Base-by-base conservation (phyloP, 2,113 vertebrate genomes). In the Cottus gobio region DNA sequence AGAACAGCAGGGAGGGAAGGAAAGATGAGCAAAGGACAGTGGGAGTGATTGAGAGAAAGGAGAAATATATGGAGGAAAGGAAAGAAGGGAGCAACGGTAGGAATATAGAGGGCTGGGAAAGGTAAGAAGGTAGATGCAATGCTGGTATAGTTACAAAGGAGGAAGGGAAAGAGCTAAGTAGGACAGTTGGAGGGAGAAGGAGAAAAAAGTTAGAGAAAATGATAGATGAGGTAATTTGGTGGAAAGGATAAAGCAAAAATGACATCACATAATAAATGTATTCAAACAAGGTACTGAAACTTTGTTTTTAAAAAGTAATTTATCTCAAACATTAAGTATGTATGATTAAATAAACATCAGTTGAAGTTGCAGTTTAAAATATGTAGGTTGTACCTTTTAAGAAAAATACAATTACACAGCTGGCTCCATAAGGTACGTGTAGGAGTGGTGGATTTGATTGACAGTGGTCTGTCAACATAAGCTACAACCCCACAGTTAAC, bases 1-100 rank as follows among this genome's bases (percentile, higher is more conserved):
- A 62, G 76, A 91, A 76, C 87, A 87, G 88, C 79, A 85, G 82
- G 75, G 37, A 71, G 74, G 57, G 20, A 71, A 67, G 18, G n/a
- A 62, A 64, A 66, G 57, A 28, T 24, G 36, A 15, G 37, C 24
- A 28, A 18, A 62, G 67, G 57, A 39, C 39, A 57, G 28, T 11
- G 34, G 56, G 48, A 79, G 57, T 44, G 24, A 74, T 37, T 50
- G 57, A 60, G 30, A 46, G 54, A 16, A 44, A 65, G 48, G 30
- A 13, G 37, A 30, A 42, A 58, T 44, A 28, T 28, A 24, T 36
- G 4, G 16, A 79, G 26, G 39, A 3, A 65, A n/a, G 16, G 44
- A 77, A 37, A 52, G 5, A 26, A 71, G 22, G 34, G 26, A 37
- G 24, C 7, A 68, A 26, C 30, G 16, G 39, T 61, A 37, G 48